Evolutionary conservation across 2,797 vertebrate species (phyloP), one percentile per base, ranked within the genome.

Genomic region (Fundulus diaphanus): DNA sequence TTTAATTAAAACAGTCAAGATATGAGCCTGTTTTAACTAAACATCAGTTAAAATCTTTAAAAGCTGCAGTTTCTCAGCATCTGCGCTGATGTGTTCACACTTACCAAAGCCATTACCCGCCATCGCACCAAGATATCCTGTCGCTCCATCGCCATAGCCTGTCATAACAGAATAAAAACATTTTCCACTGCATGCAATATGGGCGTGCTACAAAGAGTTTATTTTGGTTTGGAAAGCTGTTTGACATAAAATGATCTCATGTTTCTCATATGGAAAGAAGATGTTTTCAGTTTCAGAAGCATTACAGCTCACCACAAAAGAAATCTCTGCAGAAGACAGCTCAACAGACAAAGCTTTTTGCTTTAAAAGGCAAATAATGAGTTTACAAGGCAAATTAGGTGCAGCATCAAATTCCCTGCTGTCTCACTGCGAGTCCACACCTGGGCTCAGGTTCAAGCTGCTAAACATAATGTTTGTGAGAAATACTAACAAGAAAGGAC

Each of bases 121-220:
- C 35, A 51, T 33, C 2, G 80, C 87, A 12, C 89, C 91, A 24
- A 89, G 84, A 57, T 92, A 89, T 72, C 91, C 88, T 16, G 91
- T 85, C 0, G 67, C 65, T 66, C 90, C 89, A 0, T 93, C 88
- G 51, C 87, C 88, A 15, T 91, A 93, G 65, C 93, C 93, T 91
- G 89, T 31, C n/a, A 68, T 1, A 24, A 84, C 11, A 81, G 33
- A 79, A 56, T 81, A 24, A 80, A 33, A 73, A 56, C 46, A 42
- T 48, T 44, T 33, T 35, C 33, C 7, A 20, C 9, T 27, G 16
- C 20, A 42, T 22, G 33, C 52, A 27, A 37, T 35, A 12, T 54
- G 42, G 1, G 27, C 22, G 22, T 24, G 24, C 18, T 13, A 59
- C 9, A 59, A 44, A 33, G 57, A 59, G 11, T 13, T 22, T 13